Percentiles rank a stretch among this genome's conserved stretches.
These are phyloP conservation scores for Buphagus erythrorhynchus DNA, from an alignment of 2,797 vertebrate genomes.

Conservation along the genomic window DNA sequence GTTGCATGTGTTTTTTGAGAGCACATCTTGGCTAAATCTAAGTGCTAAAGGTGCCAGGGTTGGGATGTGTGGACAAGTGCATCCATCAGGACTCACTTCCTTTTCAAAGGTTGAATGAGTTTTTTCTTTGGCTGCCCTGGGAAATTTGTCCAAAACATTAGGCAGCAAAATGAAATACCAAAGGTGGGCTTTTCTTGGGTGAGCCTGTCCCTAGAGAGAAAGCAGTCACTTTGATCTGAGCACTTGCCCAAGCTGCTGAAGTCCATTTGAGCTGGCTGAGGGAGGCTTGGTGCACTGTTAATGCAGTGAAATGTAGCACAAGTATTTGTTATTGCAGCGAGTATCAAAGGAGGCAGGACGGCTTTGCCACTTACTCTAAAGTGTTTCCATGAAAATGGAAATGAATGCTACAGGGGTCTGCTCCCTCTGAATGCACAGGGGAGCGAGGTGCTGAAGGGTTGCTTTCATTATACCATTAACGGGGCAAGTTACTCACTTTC, in stretches of 20 bases:
- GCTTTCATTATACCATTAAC: constrained; percentile 41
- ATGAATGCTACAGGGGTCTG: not conserved
- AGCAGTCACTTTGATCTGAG: not conserved
- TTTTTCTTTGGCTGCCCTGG: not conserved
- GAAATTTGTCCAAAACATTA: not conserved
- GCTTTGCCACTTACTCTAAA: constrained; percentile 9
- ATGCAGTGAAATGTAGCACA: not conserved
- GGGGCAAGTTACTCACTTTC: not conserved
- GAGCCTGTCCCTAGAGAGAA: not conserved
- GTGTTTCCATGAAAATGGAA: constrained; percentile 34
- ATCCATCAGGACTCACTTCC: not conserved
- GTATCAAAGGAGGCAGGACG: constrained; percentile 4
- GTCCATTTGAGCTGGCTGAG: not conserved
- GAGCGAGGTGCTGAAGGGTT: not conserved
- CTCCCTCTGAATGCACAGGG: not conserved
- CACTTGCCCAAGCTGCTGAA: not conserved
- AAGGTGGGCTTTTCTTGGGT: not conserved
- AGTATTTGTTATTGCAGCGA: not conserved
- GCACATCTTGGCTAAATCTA: accelerated
- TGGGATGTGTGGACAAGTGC: not conserved
- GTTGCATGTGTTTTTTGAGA: accelerated
- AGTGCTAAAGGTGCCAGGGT: not conserved
- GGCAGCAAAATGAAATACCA: not conserved
- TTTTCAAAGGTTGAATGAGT: not conserved
- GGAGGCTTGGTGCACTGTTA: not conserved